Percentiles rank a stretch among this genome's conserved stretches.
phyloP scores from a whole-genome alignment of 2,113 vertebrate species.

The Catharus fuscescens region DNA sequence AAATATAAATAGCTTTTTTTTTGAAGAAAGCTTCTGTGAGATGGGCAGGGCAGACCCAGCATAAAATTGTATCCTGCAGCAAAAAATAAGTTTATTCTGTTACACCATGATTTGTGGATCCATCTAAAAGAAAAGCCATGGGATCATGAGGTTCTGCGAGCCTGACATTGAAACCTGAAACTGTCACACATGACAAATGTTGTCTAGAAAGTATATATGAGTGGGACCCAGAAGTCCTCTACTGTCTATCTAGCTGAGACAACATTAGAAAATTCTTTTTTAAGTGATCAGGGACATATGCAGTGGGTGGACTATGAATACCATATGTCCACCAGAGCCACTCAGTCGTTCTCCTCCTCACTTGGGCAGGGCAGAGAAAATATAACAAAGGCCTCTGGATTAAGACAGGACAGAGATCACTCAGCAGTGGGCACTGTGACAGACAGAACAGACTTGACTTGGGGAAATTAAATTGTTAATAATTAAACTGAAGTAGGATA shows the following conservation, averaged over 20 bases:
- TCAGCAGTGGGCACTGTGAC: neutral
- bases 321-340: neutral
- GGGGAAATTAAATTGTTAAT: neutral
- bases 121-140: neutral
- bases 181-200: neutral
- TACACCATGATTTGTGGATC: neutral
- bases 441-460: neutral
- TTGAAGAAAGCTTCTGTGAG: neutral
- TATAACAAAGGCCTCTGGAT: neutral
- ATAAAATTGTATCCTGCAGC: neutral
- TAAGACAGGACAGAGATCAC: neutral
- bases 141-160: neutral
- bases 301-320: neutral
- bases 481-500: neutral
- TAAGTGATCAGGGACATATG: neutral
- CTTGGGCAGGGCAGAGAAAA: neutral
- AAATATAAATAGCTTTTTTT: neutral
- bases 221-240: neutral
- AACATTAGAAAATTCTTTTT: neutral
- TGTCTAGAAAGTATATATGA: neutral
- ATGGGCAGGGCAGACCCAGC: neutral
- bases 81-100: neutral
- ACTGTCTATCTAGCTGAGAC: neutral
- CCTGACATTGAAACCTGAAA: neutral
- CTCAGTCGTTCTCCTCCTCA: neutral